Evolutionary conservation across 1,140 invertebrate species (phyloP).

Genomic region (Papilio xuthus): DNA sequence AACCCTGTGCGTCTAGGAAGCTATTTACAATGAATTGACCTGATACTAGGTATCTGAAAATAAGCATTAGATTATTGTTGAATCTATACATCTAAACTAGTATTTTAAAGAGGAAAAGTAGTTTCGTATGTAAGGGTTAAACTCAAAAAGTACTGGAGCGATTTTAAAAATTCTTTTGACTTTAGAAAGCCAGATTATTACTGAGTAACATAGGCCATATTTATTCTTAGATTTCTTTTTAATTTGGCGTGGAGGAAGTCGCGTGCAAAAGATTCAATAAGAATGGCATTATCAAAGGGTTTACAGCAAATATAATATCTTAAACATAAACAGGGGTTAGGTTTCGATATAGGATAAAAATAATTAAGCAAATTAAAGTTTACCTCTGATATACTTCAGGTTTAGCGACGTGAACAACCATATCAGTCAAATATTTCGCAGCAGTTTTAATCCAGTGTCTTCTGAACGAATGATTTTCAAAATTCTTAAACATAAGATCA

Average conservation of each 20-base stretch:
- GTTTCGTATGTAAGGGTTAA: no score
- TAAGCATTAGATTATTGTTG: constrained; percentile 7
- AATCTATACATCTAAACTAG: background rate
- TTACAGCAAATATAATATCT: no score
- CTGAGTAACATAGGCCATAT: no score
- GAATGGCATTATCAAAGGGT: background rate
- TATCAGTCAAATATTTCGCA: constrained; percentile 88
- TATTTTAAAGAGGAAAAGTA: no score
- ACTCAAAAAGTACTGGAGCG: no score
- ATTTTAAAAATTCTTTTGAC: no score
- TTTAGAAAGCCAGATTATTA: no score
- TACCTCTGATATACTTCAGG: constrained; percentile 88
- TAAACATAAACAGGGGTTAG: no score
- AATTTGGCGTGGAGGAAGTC: no score
- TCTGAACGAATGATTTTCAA: constrained; percentile 89
- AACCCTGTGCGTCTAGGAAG: constrained; percentile 88
- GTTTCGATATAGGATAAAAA: background rate
- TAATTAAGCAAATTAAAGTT: constrained; percentile 54
- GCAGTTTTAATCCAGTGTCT: constrained; percentile 89
- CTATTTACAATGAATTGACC: constrained; percentile 88
- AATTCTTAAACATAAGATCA: constrained; percentile 86
- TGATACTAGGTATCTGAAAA: constrained; percentile 85
- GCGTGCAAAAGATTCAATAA: no score
- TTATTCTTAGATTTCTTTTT: no score
- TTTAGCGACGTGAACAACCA: constrained; percentile 88